phyloP scores from a whole-genome alignment of 1,140 invertebrate genomes.

The Solen grandis region DNA sequence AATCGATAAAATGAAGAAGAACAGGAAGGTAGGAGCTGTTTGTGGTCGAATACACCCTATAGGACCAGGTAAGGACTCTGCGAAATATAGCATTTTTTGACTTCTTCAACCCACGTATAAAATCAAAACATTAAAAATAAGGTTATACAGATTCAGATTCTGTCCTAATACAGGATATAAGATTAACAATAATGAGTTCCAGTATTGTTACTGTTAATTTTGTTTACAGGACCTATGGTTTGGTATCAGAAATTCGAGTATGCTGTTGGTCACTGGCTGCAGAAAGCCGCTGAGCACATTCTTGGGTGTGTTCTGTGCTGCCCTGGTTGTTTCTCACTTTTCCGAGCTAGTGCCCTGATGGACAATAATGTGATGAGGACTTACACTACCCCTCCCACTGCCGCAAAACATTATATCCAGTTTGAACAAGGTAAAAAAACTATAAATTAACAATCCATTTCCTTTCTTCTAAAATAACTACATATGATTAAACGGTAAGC shows the following conservation, averaged over 20 bases:
- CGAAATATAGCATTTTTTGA: too few species aligned
- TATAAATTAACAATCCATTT: too few species aligned
- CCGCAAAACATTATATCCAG: conserved; percentile 75
- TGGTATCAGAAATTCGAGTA: conserved; percentile 99
- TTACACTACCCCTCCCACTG: conserved; percentile 73
- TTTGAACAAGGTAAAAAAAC: conserved; percentile 79
- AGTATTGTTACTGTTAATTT: too few species aligned
- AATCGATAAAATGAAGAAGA: conserved; percentile 99
- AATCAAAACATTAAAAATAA: too few species aligned
- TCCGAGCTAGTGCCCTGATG: conserved; percentile 75
- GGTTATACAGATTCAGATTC: too few species aligned
- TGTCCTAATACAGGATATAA: too few species aligned
- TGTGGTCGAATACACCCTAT: conserved; percentile 86
- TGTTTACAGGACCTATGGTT: conserved; percentile 98
- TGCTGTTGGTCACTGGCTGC: conserved; percentile 99
- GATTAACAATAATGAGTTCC: too few species aligned
- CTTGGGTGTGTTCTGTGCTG: conserved; percentile 77
- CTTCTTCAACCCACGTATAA: too few species aligned
- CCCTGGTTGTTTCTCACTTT: conserved; percentile 78
- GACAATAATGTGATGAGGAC: conserved; percentile 78
- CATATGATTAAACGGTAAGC: too few species aligned
- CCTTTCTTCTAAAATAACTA: too few species aligned
- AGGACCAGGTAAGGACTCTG: conserved; percentile 12
- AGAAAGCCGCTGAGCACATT: conserved; percentile 99
- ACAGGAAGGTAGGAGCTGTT: conserved; percentile 96